phyloP scores from a whole-genome alignment of 2,113 vertebrate genomes.

The Uropsilus gracilis region DNA sequence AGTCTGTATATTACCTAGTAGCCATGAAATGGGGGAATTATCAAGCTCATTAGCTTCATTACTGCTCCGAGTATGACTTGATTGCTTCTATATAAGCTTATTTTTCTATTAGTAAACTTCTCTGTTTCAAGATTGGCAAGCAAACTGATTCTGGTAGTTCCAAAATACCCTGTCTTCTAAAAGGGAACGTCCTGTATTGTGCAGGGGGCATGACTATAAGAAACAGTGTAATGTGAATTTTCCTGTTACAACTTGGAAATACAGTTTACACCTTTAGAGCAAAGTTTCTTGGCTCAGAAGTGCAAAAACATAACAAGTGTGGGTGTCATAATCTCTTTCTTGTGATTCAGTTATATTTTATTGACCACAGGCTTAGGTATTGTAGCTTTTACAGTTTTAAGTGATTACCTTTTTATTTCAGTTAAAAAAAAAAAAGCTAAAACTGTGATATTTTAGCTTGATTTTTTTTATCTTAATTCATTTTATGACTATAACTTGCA shows the following conservation, averaged over 20 bases:
- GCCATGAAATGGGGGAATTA: neutral
- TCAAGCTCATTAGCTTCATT: neutral
- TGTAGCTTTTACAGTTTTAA: neutral
- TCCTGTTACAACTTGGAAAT: neutral
- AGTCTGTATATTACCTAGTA: neutral
- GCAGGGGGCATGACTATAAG: neutral
- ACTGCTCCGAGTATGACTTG: neutral
- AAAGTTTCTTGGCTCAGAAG: conserved; percentile 12
- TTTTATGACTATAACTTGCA: neutral
- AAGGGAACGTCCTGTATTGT: neutral
- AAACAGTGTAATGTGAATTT: neutral
- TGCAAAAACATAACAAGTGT: neutral
- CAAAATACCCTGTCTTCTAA: neutral
- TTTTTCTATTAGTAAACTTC: neutral
- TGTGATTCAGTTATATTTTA: conserved; percentile 36
- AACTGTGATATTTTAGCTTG: neutral
- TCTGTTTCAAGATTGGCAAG: neutral
- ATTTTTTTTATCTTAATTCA: neutral
- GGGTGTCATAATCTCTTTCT: neutral
- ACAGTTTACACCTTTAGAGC: neutral
- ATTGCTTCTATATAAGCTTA: neutral
- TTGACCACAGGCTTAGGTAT: neutral
- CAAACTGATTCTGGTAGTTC: neutral
- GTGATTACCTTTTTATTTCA: neutral
- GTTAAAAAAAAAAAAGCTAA: neutral